Base-by-base conservation (phyloP, 92 coral and sea anemone genomes). In the Parazoanthus swiftii region DNA sequence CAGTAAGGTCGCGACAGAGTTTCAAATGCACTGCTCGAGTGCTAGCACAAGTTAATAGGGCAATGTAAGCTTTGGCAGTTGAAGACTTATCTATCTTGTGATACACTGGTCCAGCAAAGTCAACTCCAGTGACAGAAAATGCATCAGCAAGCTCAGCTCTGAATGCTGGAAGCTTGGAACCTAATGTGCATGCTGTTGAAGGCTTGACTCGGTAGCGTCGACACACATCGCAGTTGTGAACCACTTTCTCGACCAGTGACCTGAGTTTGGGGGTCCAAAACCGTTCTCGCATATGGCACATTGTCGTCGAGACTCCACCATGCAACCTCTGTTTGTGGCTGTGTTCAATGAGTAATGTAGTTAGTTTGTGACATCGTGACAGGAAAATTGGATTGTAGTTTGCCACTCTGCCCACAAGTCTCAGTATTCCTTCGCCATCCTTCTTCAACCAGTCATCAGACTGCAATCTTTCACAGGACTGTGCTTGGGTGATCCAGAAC, bases 251-350 rank as follows among this genome's bases (percentile, higher is more conserved):
- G 1, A 82, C 89, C 43, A 90, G 88, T 20, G 58, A 6, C 56
- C 92, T 70, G 74, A 92, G 89, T 54, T 88, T 85, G 14, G 94
- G 94, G 39, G 85, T 51, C 92, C 94, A 92, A 23, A 85, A 83
- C 72, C 76, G 86, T 82, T 92, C 92, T 86, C 91, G 86, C 44
- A 92, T 79, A 21, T 75, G 86, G 21, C 85, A 21, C 89, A 92
- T 86, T 51, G 94, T 92, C 74, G 76, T 6, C n/a, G 89, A 67
- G 20, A 92, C 92, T 89, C 91, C 94, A 92, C 92, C 92, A 65
- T 89, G 94, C 86, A 92, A 81, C 76, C 74, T 86, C 68, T 89
- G 85, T 65, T 75, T 78, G 29, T 92, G 94, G 79, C 70, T 50
- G 23, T 89, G 90, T 33, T 39, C 50, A 86, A 89, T 74, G 7